Conservation (phyloP, 2,113 vertebrate genomes). For the Bettongia penicillata region DNA sequence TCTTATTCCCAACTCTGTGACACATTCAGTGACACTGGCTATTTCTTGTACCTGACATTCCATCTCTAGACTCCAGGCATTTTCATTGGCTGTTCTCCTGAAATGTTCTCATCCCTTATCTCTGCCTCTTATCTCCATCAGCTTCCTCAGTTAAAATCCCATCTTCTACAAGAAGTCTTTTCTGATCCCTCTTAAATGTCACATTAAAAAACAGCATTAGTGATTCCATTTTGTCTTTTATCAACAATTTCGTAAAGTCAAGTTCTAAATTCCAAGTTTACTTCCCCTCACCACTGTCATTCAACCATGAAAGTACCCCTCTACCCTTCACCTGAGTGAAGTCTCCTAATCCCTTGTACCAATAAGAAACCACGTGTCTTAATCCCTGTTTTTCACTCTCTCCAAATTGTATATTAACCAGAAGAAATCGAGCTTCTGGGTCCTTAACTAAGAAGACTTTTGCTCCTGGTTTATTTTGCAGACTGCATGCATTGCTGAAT, state of each 20-base stretch:
- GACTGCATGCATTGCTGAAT: not conserved
- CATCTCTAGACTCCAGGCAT: not conserved
- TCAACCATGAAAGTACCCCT: not conserved
- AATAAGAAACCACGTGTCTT: not conserved
- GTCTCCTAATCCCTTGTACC: not conserved
- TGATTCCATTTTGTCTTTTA: no score
- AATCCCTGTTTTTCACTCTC: not conserved
- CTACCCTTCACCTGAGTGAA: not conserved
- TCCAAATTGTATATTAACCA: not conserved
- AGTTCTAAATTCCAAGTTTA: not conserved
- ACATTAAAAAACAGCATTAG: not conserved
- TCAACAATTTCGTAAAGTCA: not conserved
- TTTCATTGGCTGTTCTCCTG: not conserved
- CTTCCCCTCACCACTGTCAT: no score
- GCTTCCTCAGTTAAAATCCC: not conserved
- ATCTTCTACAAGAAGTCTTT: not conserved
- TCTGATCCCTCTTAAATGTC: not conserved
- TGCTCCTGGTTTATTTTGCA: not conserved
- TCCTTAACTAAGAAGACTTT: no score
- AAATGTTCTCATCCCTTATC: not conserved
- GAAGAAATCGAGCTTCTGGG: not conserved
- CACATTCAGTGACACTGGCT: not conserved
- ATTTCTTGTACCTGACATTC: not conserved
- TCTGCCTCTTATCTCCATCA: not conserved
- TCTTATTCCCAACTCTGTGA: not conserved